phyloP scores from a whole-genome alignment of 1,140 invertebrate species.

The Ostrea edulis region DNA sequence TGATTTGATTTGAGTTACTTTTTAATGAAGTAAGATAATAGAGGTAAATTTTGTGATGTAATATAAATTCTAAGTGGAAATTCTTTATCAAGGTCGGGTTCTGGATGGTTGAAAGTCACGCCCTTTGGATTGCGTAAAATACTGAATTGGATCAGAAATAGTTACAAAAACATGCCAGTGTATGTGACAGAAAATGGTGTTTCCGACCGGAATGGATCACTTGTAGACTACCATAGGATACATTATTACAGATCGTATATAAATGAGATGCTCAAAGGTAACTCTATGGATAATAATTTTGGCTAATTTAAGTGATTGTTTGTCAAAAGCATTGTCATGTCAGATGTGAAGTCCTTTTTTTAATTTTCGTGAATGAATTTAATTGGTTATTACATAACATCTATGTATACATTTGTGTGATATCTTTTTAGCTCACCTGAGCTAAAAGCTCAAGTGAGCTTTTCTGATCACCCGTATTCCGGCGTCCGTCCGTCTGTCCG shows the following conservation, averaged over 20 bases:
- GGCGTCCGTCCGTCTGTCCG: too few species aligned
- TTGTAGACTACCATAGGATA: slow-evolving; percentile 82
- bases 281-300: not conserved
- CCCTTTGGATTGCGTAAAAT: slow-evolving; percentile 86
- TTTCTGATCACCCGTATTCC: too few species aligned
- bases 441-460: too few species aligned
- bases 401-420: too few species aligned
- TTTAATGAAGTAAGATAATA: not conserved
- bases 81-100: slow-evolving; percentile 66
- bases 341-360: too few species aligned
- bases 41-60: not conserved
- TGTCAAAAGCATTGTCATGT: too few species aligned
- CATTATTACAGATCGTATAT: slow-evolving; percentile 83
- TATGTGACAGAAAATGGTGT: slow-evolving; percentile 88
- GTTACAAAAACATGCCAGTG: slow-evolving; percentile 84
- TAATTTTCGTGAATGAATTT: too few species aligned
- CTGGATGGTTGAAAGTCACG: slow-evolving; percentile 77
- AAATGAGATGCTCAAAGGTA: slow-evolving; percentile 82
- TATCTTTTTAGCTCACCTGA: too few species aligned
- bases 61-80: not conserved
- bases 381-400: too few species aligned
- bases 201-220: slow-evolving; percentile 79
- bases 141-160: slow-evolving; percentile 83
- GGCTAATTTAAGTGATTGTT: too few species aligned
- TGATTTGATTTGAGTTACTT: not conserved